Base-by-base conservation (phyloP, 30 jellyfish, hydroid and myxozoan species). In the Aurelia sp. region DNA sequence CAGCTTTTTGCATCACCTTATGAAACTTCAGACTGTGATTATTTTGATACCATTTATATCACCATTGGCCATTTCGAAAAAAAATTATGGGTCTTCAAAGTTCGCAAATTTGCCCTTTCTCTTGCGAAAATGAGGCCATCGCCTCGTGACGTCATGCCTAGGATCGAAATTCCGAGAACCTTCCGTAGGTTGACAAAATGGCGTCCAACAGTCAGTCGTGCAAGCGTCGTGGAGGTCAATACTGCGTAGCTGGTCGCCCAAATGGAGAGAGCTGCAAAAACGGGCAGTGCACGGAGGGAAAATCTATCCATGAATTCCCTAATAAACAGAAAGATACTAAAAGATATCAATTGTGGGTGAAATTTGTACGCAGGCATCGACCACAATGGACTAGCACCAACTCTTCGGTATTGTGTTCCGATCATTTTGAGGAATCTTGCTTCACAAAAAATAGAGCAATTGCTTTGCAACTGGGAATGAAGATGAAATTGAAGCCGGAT, bases 171-270 rank as follows among this genome's bases (percentile, higher is more conserved):
- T 58, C 27, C 8, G 27, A 20, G 21, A 16, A 30, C 33, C 44
- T 16, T 9, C n/a, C n/a, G n/a, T n/a, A n/a, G n/a, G n/a, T n/a
- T n/a, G n/a, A n/a, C n/a, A n/a, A n/a, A n/a, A n/a, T n/a, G n/a
- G n/a, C n/a, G n/a, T n/a, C n/a, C 10, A 17, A 57, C 51, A 30
- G 6, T 0, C 30, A 30, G 20, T 16, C 76, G n/a, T 65, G 37
- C 76, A 23, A 69, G 22, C 47, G 51, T 35, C 3, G 27, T 11
- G 71, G 71, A 18, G 71, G 84, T 10, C 47, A 53, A 33, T 51
- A 73, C 84, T 73, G 84, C 52, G 84, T 73, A n/a, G 84, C 84
- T 3, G 84, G 84, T 73, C 41, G 52, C 53, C 50, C 84, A 73
- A 73, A 73, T 53, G 27, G 63, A 47, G 68, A 18, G 51, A 47